phyloP scores from a whole-genome alignment of 2,888 invertebrate species.

The Myopa testacea region DNA sequence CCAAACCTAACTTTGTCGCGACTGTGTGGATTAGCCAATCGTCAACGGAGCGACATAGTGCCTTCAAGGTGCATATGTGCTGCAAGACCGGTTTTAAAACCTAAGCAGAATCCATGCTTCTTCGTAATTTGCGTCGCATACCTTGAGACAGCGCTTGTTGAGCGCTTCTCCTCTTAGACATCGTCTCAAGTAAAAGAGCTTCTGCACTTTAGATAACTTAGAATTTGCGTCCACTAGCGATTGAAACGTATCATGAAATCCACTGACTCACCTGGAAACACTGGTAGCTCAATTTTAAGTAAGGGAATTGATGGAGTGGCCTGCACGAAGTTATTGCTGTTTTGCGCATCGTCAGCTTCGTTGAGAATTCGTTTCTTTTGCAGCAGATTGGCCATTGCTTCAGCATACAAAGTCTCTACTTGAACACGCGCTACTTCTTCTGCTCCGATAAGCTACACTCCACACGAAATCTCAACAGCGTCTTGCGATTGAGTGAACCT shows the following conservation, averaged over 20 bases:
- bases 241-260: too few relatives aligned
- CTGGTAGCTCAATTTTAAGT: too few relatives aligned
- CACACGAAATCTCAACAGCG: too few relatives aligned
- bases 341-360: too few relatives aligned
- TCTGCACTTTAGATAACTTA: background rate
- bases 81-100: background rate
- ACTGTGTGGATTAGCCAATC: background rate
- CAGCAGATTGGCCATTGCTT: too few relatives aligned
- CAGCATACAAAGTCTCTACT: background rate
- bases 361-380: too few relatives aligned
- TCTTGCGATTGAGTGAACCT: too few relatives aligned
- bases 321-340: too few relatives aligned
- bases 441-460: too few relatives aligned
- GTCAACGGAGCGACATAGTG: background rate
- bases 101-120: background rate
- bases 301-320: too few relatives aligned
- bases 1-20: background rate
- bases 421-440: too few relatives aligned
- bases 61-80: background rate
- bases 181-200: background rate
- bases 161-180: background rate
- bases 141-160: background rate
- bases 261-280: too few relatives aligned
- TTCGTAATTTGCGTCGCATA: conserved; percentile 9
- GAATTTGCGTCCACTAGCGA: background rate